Base-by-base conservation (phyloP, 2,888 invertebrate species). In the Drosophila quinaria region DNA sequence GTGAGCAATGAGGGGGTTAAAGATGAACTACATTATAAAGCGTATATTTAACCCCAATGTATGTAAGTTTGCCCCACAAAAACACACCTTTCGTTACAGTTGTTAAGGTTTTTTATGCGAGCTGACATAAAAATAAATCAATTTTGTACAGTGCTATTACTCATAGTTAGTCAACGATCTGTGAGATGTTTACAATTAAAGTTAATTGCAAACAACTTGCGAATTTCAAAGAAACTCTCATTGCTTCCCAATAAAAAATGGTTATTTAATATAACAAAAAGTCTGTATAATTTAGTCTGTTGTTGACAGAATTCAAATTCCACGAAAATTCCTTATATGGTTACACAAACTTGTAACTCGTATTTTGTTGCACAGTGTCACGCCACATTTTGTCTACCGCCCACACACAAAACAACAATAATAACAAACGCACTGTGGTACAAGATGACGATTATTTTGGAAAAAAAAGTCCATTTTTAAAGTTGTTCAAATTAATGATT, bases 81-180 rank as follows among this genome's bases (percentile, higher is more conserved):
- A 22, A 15, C 33, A 29, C 10, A 35, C 5, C 4, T 37, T 42
- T 19, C 19, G 25, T 44, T 56, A 42, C 44, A 59, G 52, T 72
- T 61, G 44, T 37, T 71, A 47, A 19, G 47, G 11, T 29, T 31
- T 31, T 42, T 51, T 42, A 22, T 55, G 55, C 19, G 42, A 41
- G 19, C 33, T 42, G 52, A n/a, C 33, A 55, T 41, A 39, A 49
- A 60, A 67, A 63, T 42, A 72, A 67, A 68, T 29, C 22, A 49
- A 56, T 60, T 62, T 56, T 35, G 9, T 22, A 50, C 60, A 44
- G 11, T 17, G n/a, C 11, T 5, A n/a, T 35, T 58, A 50, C 4
- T 22, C n/a, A 35, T 15, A 25, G 35, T 50, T 50, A 41, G 22
- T 60, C 19, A 50, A 22, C 13, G n/a, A 29, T 51, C 10, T 51